Conservation (phyloP, 2,113 vertebrate species). For the Heterochromis multidens region DNA sequence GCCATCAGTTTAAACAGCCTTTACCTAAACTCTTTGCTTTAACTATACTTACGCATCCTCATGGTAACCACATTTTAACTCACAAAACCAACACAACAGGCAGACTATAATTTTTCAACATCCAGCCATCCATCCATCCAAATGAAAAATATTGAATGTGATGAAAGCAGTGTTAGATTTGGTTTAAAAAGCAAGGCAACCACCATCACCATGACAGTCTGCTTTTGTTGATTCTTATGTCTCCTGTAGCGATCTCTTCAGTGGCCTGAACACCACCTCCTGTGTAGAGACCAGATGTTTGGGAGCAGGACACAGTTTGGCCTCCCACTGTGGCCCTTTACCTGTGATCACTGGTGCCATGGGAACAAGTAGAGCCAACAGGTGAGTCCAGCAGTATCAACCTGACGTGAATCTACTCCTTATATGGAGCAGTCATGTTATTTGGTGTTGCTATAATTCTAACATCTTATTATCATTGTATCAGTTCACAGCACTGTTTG, state of each 20-base stretch:
- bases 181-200: neutral
- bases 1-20: too few species aligned
- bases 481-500: neutral
- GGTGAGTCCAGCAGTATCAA: slow-evolving; percentile 35
- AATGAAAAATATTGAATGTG: neutral
- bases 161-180: neutral
- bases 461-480: neutral
- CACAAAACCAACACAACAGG: neutral
- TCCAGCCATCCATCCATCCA: neutral
- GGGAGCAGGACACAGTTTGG: slow-evolving; percentile 18
- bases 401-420: neutral
- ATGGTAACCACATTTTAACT: neutral
- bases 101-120: neutral
- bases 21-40: neutral
- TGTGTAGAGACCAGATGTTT: slow-evolving; percentile 46
- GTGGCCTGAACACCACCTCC: neutral
- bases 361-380: slow-evolving; percentile 72
- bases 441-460: neutral
- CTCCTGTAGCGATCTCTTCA: slow-evolving; percentile 5
- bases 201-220: neutral
- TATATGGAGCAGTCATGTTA: neutral
- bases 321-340: neutral
- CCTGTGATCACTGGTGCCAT: slow-evolving; percentile 59
- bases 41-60: neutral
- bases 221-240: neutral